Evolutionary conservation across 2,113 vertebrate genomes (phyloP).

Genomic region (Aspiorhynchus laticeps): DNA sequence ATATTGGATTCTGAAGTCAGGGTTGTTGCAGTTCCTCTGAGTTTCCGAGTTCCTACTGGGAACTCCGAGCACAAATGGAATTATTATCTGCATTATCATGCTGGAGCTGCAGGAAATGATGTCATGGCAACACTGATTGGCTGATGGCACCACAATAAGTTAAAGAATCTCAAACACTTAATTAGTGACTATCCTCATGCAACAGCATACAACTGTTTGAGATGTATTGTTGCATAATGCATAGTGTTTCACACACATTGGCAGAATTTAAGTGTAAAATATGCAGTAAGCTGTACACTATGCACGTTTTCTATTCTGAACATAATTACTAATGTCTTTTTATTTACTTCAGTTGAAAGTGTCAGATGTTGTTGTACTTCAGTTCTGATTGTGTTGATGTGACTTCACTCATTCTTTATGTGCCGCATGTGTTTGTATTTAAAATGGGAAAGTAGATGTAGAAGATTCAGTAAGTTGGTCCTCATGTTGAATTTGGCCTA

Average conservation of each 20-base stretch:
- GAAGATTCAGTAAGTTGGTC: neutral
- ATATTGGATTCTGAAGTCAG: too few relatives aligned
- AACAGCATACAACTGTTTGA: neutral
- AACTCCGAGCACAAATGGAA: too few relatives aligned
- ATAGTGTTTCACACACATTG: neutral
- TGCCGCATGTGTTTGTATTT: constrained; percentile 18
- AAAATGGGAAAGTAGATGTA: constrained; percentile 15
- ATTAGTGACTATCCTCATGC: too few relatives aligned
- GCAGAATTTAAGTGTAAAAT: neutral
- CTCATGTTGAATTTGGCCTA: constrained; percentile 5
- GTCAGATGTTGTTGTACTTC: neutral
- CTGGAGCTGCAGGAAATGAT: too few relatives aligned
- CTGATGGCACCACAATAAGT: too few relatives aligned
- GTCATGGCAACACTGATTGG: too few relatives aligned
- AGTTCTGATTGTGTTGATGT: neutral
- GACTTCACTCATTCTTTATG: neutral
- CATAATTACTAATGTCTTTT: too few relatives aligned
- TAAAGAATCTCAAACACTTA: too few relatives aligned
- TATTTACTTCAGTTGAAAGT: neutral
- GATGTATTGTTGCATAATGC: neutral
- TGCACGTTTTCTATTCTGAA: neutral
- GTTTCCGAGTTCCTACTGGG: too few relatives aligned
- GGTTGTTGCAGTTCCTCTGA: too few relatives aligned
- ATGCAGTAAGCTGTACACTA: neutral
- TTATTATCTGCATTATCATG: too few relatives aligned